A percentile compares a stretch with the other conserved stretches of the same genome.
phyloP scores from a whole-genome alignment of 2,113 vertebrate species.

The Bubo blakistoni region DNA sequence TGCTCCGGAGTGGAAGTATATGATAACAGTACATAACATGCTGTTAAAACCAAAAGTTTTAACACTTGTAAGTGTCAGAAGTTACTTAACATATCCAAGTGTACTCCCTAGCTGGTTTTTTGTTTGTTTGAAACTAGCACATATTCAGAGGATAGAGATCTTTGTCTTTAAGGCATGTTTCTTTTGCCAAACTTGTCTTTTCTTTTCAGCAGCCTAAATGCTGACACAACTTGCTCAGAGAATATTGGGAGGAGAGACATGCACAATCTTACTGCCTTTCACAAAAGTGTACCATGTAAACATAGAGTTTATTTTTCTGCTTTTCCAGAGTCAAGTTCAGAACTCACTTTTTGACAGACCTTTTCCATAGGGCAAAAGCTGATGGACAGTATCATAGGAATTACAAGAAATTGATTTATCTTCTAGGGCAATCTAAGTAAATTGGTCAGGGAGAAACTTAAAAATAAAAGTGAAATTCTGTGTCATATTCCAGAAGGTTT shows the following conservation, averaged over 20 bases:
- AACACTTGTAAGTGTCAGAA: neutral
- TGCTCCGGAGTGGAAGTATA: neutral
- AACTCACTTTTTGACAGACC: neutral
- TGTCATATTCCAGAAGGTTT: neutral
- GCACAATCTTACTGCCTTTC: neutral
- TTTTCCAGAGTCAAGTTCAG: neutral
- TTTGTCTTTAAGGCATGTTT: neutral
- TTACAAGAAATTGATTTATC: neutral
- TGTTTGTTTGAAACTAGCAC: neutral
- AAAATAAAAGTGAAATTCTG: neutral
- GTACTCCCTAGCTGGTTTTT: fast-evolving
- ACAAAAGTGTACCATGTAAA: neutral
- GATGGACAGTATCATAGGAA: neutral
- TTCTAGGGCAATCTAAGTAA: neutral
- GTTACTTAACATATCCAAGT: neutral
- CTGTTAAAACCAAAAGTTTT: neutral
- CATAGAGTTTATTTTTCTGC: neutral
- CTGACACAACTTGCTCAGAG: neutral
- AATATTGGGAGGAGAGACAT: neutral
- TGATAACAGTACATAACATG: neutral
- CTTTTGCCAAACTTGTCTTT: neutral
- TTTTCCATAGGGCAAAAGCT: neutral
- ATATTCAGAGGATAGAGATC: neutral
- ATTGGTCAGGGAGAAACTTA: neutral
- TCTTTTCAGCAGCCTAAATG: neutral